Evolutionary conservation across 2,113 vertebrate species (phyloP), one percentile per base, ranked within the genome.

Genomic region (Globicephala melas): DNA sequence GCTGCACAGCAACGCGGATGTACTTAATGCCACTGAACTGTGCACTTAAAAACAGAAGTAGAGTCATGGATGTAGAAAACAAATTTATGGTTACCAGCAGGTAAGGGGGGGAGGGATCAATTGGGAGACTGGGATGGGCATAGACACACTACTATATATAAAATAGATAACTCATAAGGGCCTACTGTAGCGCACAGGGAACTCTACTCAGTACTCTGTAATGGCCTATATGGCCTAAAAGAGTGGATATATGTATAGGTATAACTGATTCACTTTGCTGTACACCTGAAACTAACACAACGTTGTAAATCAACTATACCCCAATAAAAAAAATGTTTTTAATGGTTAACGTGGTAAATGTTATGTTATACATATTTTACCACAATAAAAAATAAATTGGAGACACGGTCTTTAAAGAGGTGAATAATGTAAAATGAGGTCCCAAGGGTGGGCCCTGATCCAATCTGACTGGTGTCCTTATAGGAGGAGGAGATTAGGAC

Each of bases 181-280:
- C 28, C 74, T 3, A 5, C 28, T 10, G 5, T 0, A 1, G 0
- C 6, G 74, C 74, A 0, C 9, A 33, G 74, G 44, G 44, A 6
- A 0, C 14, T 11, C 3, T 0, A 6, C 74, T 33, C 1, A 1
- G 0, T 23, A 3, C 68, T 36, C 44, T 0, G 74, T 3, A 6
- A 3, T 8, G 14, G 41, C 41, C 74, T 76, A 3, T 44, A 0
- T 0, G 28, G 17, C 1, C 28, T 33, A 3, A 12, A 11, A 33
- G 73, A 77, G 15, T 15, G 9, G 47, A 11, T 0, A 1, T 1
- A 2, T 28, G 10, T 9, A 2, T 0, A 3, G 8, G 6, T 5
- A 3, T 3, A 33, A 28, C 47, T 2, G 28, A 11, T 0, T 2
- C 47, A 1, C 41, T 33, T 2, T 5, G 5, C 74, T 6, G 74